Evolutionary conservation across 2,797 vertebrate genomes (phyloP).

Genomic region (Sebastiscus tertius): DNA sequence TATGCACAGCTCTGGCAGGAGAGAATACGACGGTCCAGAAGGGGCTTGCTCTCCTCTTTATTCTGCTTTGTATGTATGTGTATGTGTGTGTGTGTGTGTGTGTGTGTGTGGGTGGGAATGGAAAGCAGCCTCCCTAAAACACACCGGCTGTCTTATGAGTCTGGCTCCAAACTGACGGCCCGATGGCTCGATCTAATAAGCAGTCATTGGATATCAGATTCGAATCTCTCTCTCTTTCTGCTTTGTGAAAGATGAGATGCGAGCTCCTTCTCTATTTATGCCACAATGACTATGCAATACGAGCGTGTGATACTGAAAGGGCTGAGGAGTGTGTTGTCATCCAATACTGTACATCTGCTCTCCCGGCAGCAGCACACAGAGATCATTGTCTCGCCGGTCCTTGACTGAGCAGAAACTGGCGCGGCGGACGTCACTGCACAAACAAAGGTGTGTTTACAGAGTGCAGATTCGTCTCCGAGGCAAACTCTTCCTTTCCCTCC

Average conservation of each 20-base stretch:
- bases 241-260: conserved; percentile 67
- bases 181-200: conserved; percentile 71
- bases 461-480: conserved; percentile 10
- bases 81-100: neutral
- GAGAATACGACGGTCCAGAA: conserved; percentile 31
- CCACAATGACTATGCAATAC: conserved; percentile 61
- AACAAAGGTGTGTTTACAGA: conserved; percentile 57
- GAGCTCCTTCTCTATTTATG: conserved; percentile 60
- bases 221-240: conserved; percentile 37
- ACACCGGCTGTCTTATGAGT: conserved; percentile 53
- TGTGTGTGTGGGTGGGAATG: conserved; percentile 20
- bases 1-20: conserved; percentile 26
- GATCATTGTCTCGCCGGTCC: conserved; percentile 57
- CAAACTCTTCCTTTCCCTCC: neutral
- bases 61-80: neutral
- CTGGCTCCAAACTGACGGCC: conserved; percentile 69
- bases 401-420: conserved; percentile 22
- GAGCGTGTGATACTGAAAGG: conserved; percentile 56
- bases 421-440: conserved; percentile 10
- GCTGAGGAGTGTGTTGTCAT: conserved; percentile 56
- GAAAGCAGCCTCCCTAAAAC: conserved; percentile 43
- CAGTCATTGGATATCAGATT: conserved; percentile 68
- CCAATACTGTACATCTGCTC: conserved; percentile 67
- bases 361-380: conserved; percentile 36
- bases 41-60: conserved; percentile 28